Conservation (phyloP, 2,797 vertebrate genomes). For the Sebastiscus tertius region DNA sequence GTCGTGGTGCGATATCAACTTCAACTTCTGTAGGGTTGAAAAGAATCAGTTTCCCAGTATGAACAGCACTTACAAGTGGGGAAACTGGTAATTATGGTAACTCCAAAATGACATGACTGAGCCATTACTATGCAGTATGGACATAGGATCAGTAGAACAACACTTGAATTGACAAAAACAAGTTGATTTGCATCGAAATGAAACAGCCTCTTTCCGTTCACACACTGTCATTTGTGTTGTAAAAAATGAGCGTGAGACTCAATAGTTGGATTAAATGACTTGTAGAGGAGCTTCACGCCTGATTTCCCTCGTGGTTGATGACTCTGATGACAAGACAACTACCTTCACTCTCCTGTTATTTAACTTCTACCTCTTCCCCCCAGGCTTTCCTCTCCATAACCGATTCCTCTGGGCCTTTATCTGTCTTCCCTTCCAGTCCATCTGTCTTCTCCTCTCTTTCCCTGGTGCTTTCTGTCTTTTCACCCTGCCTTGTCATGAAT, state of each 20-base stretch:
- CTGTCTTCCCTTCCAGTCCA: constrained; percentile 34
- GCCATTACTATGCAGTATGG: neutral
- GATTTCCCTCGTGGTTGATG: constrained; percentile 63
- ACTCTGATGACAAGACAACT: constrained; percentile 56
- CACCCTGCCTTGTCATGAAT: constrained; percentile 35
- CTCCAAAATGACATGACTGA: too few relatives aligned
- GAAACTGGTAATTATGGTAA: too few relatives aligned
- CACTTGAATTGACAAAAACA: constrained; percentile 8
- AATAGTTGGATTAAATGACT: constrained; percentile 46
- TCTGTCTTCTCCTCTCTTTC: constrained; percentile 35
- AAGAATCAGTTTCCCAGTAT: too few relatives aligned
- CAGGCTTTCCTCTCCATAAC: constrained; percentile 33
- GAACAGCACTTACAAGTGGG: too few relatives aligned
- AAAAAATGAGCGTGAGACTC: constrained; percentile 36
- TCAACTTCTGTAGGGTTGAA: neutral
- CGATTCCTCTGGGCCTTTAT: constrained; percentile 40
- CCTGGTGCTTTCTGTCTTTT: constrained; percentile 6
- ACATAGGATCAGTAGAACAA: neutral
- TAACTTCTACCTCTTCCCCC: constrained; percentile 48
- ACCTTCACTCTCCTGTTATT: constrained; percentile 45
- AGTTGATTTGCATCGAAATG: constrained; percentile 1
- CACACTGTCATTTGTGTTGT: constrained; percentile 22
- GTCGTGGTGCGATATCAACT: neutral
- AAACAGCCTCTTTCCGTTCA: neutral
- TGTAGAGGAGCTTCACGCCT: constrained; percentile 36